Base-by-base conservation (phyloP, 2,888 invertebrate genomes). In the Dusona sp. region DNA sequence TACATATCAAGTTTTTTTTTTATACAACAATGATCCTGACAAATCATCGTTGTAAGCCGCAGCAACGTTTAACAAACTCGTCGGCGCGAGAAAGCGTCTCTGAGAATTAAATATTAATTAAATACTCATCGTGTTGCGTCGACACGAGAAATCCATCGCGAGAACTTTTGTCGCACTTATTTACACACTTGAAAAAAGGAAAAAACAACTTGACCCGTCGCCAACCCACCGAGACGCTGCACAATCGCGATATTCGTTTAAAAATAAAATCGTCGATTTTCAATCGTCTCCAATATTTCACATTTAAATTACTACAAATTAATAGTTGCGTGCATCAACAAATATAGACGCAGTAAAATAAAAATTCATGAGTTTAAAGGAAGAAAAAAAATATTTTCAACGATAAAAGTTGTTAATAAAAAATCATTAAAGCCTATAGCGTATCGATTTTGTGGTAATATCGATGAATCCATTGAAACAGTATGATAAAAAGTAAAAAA, bases 151-250 rank as follows among this genome's bases (percentile, higher is more conserved):
- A 19, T 48, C 42, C 51, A 36, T n/a, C 25, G 22, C 57, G 33
- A 48, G 13, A 51, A 9, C 19, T 54, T 38, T 25, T 42, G 42
- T 22, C 79, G 42, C 79, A 70, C 79, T 79, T 74, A 77, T 82
- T 68, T 80, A 84, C 80, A 79, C 73, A 78, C 57, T 77, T 6
- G 8, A 25, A 16, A 68, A 67, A 8, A 70, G 38, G 42, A 70
- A 54, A 48, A 38, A 13, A 68, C 36, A 65, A 45, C 8, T 70
- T 33, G 36, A 51, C 36, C 16, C 19, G 19, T n/a, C 29, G 19
- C 33, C 29, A 1, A 25, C 13, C 38, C 73, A 54, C 54, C 73
- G 73, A 54, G 73, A 54, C 73, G 73, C 33, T 29, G 45, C 70
- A 48, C 70, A 38, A n/a, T 13, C 42, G 67, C 4, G n/a, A 0